Conservation (phyloP, 1,140 invertebrate genomes). For the Caenorhabditis brenneri region DNA sequence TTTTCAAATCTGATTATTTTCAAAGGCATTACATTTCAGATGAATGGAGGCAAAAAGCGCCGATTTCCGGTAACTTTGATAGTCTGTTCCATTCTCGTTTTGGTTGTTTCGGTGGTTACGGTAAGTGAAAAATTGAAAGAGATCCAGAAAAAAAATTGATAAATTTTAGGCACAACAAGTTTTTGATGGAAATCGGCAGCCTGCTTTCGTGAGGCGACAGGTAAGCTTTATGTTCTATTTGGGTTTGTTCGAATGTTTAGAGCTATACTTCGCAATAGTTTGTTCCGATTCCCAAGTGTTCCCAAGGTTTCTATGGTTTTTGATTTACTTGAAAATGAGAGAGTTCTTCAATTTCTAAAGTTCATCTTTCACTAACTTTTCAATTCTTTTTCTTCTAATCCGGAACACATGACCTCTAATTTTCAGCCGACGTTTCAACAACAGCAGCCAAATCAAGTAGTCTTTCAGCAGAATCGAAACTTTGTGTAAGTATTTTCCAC, state of each 20-base stretch:
- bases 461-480: conserved; percentile 14
- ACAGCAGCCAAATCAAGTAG: background rate
- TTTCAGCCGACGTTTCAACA: conserved; percentile 9
- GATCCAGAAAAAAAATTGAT: background rate
- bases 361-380: too few relatives aligned
- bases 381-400: background rate
- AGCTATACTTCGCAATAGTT: too few relatives aligned
- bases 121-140: background rate
- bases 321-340: too few relatives aligned
- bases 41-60: conserved; percentile 25
- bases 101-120: conserved; percentile 1
- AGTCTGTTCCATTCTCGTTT: background rate
- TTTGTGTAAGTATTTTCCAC: background rate
- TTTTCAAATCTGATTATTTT: background rate
- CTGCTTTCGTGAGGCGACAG: conserved; percentile 16
- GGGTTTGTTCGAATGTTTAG: background rate
- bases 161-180: conserved; percentile 15
- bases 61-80: conserved; percentile 12
- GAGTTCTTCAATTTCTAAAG: too few relatives aligned
- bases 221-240: too few relatives aligned
- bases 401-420: background rate
- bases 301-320: too few relatives aligned
- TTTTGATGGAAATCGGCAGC: conserved; percentile 2
- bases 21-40: background rate
- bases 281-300: too few relatives aligned